Evolutionary conservation across 2,113 vertebrate genomes (phyloP), one percentile per base, ranked within the genome.

Genomic region (Atrichornis clamosus): DNA sequence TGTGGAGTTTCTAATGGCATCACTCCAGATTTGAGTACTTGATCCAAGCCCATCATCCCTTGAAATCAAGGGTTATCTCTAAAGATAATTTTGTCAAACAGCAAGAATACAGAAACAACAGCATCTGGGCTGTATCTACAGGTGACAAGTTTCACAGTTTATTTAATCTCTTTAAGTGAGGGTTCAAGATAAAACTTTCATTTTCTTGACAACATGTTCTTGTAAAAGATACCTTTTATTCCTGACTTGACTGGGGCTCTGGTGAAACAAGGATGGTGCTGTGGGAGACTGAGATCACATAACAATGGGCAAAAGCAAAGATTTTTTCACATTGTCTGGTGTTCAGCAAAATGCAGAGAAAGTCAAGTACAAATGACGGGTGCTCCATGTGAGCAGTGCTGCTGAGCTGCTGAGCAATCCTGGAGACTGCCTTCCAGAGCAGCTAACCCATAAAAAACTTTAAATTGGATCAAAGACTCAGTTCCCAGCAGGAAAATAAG

Each of bases 281-380:
- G 22, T 11, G 22, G 67, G 35, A 79, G 44, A 26, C 37, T 0
- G 2, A 53, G 35, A 62, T 60, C 59, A 46, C 0, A 0, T n/a
- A 88, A 69, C 2, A 8, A 50, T 30, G 23, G 58, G 74, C 7
- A 37, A 74, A 79, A 80, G 46, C 75, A 77, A 82, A 80, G 79
- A 46, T 14, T 27, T 90, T 52, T 52, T 82, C 46, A 50, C 64
- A 15, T 16, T 73, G 58, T 44, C 49, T 73, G 37, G 32, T 55
- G 46, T 60, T 90, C 67, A 83, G 63, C 2, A 9, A 64, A 87
- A 83, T 3, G 15, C 30, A 27, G 67, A 10, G 46, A 50, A 53
- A 46, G 27, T 27, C 2, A 9, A 76, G 59, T 8, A 11, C 0
- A 0, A 14, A 32, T 22, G 41, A 30, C 3, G 3, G 75, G 37